Conservation (phyloP, 2,888 invertebrate species). For the Parelbella ahira region DNA sequence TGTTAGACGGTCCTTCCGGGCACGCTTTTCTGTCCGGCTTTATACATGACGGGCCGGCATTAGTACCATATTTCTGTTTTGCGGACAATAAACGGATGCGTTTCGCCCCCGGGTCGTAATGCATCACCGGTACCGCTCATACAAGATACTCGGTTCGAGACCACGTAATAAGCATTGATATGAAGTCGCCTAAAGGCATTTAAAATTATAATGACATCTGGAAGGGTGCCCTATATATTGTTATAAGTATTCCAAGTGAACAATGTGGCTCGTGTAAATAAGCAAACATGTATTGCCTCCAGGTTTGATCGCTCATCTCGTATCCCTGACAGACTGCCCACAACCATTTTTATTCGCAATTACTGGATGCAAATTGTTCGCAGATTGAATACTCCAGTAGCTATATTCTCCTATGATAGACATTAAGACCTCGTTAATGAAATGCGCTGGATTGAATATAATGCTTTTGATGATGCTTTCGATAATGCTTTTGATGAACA, state of each 20-base stretch:
- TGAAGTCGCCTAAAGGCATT: constrained; percentile 44
- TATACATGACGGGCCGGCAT: constrained; percentile 32
- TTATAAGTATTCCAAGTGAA: background rate
- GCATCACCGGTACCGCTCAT: constrained; percentile 56
- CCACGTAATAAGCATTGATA: constrained; percentile 53
- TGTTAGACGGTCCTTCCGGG: constrained; percentile 58
- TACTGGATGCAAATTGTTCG: too few species aligned
- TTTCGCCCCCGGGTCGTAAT: constrained; percentile 49
- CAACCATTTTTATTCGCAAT: too few species aligned
- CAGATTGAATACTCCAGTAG: too few species aligned
- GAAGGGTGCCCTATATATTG: constrained; percentile 41
- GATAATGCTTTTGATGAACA: too few species aligned
- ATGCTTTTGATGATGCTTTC: too few species aligned
- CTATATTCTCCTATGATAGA: too few species aligned
- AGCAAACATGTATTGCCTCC: too few species aligned
- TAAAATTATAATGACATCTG: constrained; percentile 52
- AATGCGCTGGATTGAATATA: too few species aligned
- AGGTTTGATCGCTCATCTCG: too few species aligned
- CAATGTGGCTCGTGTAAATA: too few species aligned
- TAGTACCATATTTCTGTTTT: constrained; percentile 34
- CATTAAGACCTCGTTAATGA: too few species aligned
- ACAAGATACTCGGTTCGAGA: constrained; percentile 42
- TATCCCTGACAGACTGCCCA: too few species aligned
- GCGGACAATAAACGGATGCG: constrained; percentile 57
- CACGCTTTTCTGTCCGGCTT: constrained; percentile 35